Evolutionary conservation across 2,113 vertebrate species (phyloP), one percentile per base, ranked within the genome.

Genomic region (Phylloscopus trochilus): DNA sequence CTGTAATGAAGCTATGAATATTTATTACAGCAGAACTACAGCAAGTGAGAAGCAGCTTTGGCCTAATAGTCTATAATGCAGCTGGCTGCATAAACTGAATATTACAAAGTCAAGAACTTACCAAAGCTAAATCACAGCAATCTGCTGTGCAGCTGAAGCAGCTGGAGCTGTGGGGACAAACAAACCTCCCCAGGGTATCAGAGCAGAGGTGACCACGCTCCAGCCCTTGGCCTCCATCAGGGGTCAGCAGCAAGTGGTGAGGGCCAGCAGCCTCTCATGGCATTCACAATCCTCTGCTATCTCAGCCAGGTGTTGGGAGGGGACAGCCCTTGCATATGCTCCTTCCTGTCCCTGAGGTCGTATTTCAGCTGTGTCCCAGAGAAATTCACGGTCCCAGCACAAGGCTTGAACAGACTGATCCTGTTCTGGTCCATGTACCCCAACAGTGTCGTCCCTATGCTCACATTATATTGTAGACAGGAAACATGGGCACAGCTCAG

Each of bases 1-100:
- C 82, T 68, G 31, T 87, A 90, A 95, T 86, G 89, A 93, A 91
- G 83, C 68, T 94, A 92, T 97, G 90, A 95, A 96, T 96, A 96
- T 94, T 95, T 96, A 93, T 96, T 78, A 84, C 24, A 81, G 27
- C 68, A 94, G 55, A 83, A 83, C 60, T 85, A 52, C 78, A 86
- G 60, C 58, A 74, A 95, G 82, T 44, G 52, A 94, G 92, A 67
- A 81, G 79, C 77, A 78, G 70, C 69, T 92, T 95, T 66, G 75
- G 46, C 84, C 73, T 86, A 67, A 83, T 59, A 85, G 81, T 86
- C 76, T 93, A 43, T 79, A 93, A 81, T 85, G 92, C 77, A 89
- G 63, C 85, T 96, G 77, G 69, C 44, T 94, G 78, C 49, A 66
- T 95, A 88, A 86, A 90, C 56, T 84, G 44, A 89, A 86, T 83